These are phyloP conservation scores for Matsumurasca onukii DNA, from an alignment of 1,140 invertebrate species.

Conservation along the genomic window DNA sequence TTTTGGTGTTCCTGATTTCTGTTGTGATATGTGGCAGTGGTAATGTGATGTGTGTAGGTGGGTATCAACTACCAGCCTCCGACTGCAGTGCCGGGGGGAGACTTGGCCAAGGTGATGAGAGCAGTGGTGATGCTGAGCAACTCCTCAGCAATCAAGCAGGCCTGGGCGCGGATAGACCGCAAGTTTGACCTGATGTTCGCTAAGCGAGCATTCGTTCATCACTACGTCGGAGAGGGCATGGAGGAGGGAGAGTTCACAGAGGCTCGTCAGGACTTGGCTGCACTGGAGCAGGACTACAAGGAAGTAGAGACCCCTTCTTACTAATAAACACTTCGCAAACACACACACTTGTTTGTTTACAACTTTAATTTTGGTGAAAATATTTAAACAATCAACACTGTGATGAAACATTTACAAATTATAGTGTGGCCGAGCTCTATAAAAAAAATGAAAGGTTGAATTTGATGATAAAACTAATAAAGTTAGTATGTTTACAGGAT, in stretches of 20 bases:
- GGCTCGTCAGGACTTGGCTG: constrained; percentile 65
- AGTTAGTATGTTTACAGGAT: too few relatives aligned
- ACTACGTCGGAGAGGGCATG: constrained; percentile 76
- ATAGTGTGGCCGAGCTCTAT: too few relatives aligned
- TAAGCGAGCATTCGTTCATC: constrained; percentile 48
- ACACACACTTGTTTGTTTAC: too few relatives aligned
- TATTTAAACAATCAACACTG: too few relatives aligned
- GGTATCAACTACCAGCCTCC: too few relatives aligned
- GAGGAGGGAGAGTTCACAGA: constrained; percentile 72
- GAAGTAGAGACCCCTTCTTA: constrained; percentile 44
- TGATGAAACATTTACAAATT: too few relatives aligned
- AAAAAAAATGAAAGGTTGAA: too few relatives aligned
- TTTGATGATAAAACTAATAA: too few relatives aligned
- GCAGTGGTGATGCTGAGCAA: constrained; percentile 79
- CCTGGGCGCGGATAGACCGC: constrained; percentile 75
- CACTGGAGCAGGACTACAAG: constrained; percentile 62
- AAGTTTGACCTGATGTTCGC: constrained; percentile 84
- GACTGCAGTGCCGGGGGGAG: constrained; percentile 68
- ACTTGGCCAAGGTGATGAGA: constrained; percentile 54
- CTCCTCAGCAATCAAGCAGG: constrained; percentile 79
- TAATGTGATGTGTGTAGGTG: constrained; percentile 59
- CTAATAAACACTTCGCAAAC: too few relatives aligned
- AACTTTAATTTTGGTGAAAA: too few relatives aligned
- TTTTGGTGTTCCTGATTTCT: too few relatives aligned
- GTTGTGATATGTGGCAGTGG: too few relatives aligned